A percentile compares a stretch with the other conserved stretches of the same genome.
These are phyloP conservation scores for Cheilosia pagana DNA, from an alignment of 2,888 invertebrate species.

Conservation along the genomic window DNA sequence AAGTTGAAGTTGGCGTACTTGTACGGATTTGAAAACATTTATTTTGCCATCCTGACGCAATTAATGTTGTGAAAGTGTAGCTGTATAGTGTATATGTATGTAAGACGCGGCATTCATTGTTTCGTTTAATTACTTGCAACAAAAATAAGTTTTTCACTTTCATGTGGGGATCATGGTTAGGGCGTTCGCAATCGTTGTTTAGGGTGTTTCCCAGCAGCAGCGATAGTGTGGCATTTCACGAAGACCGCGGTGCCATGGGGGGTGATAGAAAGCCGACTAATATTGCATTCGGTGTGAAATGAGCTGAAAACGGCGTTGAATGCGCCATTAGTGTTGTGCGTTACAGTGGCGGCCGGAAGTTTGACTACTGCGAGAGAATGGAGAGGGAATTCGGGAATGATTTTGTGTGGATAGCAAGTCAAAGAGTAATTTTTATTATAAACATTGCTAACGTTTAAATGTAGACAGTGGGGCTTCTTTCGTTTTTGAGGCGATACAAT, in stretches of 20 bases:
- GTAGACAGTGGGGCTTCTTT: too few relatives aligned
- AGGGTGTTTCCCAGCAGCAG: background rate
- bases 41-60: slow-evolving; percentile 65
- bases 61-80: slow-evolving; percentile 47
- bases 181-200: slow-evolving; percentile 31
- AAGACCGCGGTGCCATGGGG: slow-evolving; percentile 20
- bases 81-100: background rate
- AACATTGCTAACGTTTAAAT: too few relatives aligned
- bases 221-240: slow-evolving; percentile 1
- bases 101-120: slow-evolving; percentile 54
- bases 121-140: slow-evolving; percentile 73
- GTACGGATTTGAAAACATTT: slow-evolving; percentile 68
- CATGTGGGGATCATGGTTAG: slow-evolving; percentile 47
- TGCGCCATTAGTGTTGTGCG: slow-evolving; percentile 48
- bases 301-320: slow-evolving; percentile 41
- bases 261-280: slow-evolving; percentile 40
- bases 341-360: slow-evolving; percentile 38
- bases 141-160: slow-evolving; percentile 63
- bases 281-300: slow-evolving; percentile 56
- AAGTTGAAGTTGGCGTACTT: slow-evolving; percentile 40
- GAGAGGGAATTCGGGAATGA: too few relatives aligned
- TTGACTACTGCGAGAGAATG: background rate
- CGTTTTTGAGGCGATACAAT: too few relatives aligned
- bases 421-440: background rate
- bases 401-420: background rate